Conservation (phyloP, 1,140 invertebrate species). For the Drosophila elegans region DNA sequence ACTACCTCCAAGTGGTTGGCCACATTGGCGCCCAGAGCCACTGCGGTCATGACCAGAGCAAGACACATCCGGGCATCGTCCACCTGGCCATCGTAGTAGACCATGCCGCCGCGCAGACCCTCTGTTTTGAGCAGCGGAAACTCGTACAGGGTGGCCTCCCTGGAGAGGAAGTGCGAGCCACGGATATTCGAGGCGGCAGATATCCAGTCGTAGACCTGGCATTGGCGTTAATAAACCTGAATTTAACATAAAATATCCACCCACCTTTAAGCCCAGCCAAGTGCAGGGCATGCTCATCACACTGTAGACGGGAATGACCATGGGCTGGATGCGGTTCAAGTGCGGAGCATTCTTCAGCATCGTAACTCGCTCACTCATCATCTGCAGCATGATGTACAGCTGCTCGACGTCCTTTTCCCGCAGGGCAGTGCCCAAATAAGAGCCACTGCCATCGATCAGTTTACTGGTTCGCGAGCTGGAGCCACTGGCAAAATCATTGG, state of each 20-base stretch:
- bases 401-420: constrained; percentile 44
- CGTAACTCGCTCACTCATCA: constrained; percentile 51
- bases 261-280: constrained; percentile 60
- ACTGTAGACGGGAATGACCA: constrained; percentile 66
- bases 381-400: constrained; percentile 48
- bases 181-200: constrained; percentile 53
- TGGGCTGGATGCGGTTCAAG: constrained; percentile 64
- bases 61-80: constrained; percentile 72
- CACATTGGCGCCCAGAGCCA: constrained; percentile 48
- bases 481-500: constrained; percentile 55
- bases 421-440: constrained; percentile 36
- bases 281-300: constrained; percentile 33
- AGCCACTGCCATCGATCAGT: constrained; percentile 52
- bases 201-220: constrained; percentile 52
- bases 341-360: constrained; percentile 64
- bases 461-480: constrained; percentile 62
- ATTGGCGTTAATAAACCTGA: background rate
- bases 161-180: constrained; percentile 49
- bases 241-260: background rate
- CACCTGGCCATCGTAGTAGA: constrained; percentile 66
- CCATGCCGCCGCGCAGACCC: constrained; percentile 47
- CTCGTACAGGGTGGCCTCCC: constrained; percentile 38
- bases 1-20: constrained; percentile 44
- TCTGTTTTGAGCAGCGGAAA: constrained; percentile 54
- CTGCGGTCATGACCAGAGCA: constrained; percentile 53